These are phyloP conservation scores for Scolanthus callimorphus DNA, from an alignment of 92 coral and sea anemone species.

Conservation along the genomic window DNA sequence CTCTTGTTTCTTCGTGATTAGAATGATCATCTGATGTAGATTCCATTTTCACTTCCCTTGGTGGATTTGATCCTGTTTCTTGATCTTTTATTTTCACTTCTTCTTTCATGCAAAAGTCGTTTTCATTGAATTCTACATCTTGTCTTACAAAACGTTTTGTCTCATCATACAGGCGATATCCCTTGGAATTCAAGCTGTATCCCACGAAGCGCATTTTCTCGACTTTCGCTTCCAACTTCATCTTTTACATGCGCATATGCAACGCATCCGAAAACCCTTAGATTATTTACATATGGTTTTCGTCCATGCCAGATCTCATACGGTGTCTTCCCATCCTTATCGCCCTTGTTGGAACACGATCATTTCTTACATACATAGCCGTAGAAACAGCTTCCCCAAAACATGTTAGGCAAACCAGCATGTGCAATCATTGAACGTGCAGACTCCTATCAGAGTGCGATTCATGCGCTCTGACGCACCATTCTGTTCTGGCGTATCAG, in stretches of 20 bases:
- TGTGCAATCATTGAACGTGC: slow-evolving; percentile 40
- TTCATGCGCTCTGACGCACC: slow-evolving; percentile 65
- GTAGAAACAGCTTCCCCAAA: slow-evolving; percentile 62
- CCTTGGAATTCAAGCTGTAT: slow-evolving; percentile 10
- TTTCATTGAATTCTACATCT: slow-evolving; percentile 30
- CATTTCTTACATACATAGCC: slow-evolving; percentile 54
- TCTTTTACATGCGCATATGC: slow-evolving; percentile 32
- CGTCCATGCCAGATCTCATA: slow-evolving; percentile 52
- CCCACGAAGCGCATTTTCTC: not conserved
- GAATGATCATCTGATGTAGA: no score
- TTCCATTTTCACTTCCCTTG: no score
- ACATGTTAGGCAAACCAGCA: slow-evolving; percentile 42
- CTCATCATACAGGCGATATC: slow-evolving; percentile 21
- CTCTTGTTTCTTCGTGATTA: slow-evolving; percentile 9
- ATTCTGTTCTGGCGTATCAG: slow-evolving; percentile 50
- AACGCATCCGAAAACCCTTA: slow-evolving; percentile 31
- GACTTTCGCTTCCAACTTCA: not conserved
- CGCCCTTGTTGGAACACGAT: slow-evolving; percentile 40
- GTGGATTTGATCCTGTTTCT: no score
- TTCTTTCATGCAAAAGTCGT: not conserved
- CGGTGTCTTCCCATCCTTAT: slow-evolving; percentile 31
- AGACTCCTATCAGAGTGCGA: slow-evolving; percentile 42
- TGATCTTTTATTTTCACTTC: not conserved
- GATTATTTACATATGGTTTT: slow-evolving; percentile 35
- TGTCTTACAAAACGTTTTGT: slow-evolving; percentile 12